Percentiles rank a stretch among this genome's conserved stretches.
Evolutionary conservation across 2,797 vertebrate species (phyloP).

Genomic region (Lophotriccus pileatus): DNA sequence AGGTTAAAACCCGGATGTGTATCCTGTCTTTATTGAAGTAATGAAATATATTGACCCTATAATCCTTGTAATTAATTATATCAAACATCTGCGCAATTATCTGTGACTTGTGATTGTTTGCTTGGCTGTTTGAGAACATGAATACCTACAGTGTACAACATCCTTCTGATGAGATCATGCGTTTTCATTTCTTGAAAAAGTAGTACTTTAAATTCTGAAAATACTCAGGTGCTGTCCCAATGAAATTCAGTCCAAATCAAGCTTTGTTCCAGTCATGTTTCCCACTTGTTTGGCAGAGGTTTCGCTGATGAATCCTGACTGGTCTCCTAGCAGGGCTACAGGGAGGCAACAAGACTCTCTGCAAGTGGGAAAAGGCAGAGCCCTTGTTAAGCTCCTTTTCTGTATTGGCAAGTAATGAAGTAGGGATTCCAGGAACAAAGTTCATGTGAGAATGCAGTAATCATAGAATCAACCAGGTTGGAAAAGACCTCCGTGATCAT

Average conservation of each 20-base stretch:
- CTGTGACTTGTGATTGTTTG: not conserved
- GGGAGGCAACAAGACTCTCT: not conserved
- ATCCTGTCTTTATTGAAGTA: not conserved
- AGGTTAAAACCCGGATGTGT: not conserved
- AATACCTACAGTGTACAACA: not conserved
- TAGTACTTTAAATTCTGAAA: not conserved
- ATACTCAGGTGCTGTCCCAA: not conserved
- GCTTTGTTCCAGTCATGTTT: not conserved
- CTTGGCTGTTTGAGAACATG: not conserved
- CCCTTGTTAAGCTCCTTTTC: not conserved
- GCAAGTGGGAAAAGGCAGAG: not conserved
- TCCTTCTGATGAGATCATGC: fast-evolving
- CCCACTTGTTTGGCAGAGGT: not conserved
- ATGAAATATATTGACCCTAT: not conserved
- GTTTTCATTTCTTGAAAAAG: not conserved
- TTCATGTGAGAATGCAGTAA: not conserved
- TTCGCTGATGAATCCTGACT: not conserved
- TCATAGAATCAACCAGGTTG: too few relatives aligned
- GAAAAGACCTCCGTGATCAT: too few relatives aligned
- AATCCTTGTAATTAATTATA: not conserved
- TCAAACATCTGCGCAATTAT: not conserved
- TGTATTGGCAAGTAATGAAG: not conserved
- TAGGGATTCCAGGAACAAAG: not conserved
- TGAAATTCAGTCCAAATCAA: not conserved
- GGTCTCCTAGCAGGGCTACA: not conserved